Evolutionary conservation across 2,888 invertebrate genomes (phyloP).

Genomic region (Synergus japonicus): DNA sequence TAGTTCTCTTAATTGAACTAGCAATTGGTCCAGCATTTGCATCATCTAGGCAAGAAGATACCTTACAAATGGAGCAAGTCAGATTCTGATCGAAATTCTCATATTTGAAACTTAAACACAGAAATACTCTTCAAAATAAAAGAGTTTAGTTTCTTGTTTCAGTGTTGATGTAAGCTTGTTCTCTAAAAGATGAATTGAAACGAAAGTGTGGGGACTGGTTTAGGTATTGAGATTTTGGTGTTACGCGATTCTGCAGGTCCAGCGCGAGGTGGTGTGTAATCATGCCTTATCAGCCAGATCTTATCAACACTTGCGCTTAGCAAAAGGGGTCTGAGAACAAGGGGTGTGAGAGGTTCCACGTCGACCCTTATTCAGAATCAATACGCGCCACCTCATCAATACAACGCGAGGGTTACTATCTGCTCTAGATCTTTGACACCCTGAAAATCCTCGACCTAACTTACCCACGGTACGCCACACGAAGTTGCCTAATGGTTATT

Average conservation of each 20-base stretch:
- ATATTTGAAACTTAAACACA: no score
- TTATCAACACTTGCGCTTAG: constrained; percentile 71
- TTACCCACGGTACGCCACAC: constrained; percentile 51
- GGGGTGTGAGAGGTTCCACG: constrained; percentile 49
- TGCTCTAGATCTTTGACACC: constrained; percentile 76
- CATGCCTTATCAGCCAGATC: constrained; percentile 75
- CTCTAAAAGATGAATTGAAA: constrained; percentile 3
- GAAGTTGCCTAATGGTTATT: constrained; percentile 70
- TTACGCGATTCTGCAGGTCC: constrained; percentile 48
- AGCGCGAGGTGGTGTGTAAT: constrained; percentile 66
- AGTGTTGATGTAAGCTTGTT: no score
- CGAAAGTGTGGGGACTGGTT: constrained; percentile 9
- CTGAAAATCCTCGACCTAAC: constrained; percentile 65
- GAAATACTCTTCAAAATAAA: no score
- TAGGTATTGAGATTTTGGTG: constrained; percentile 4
- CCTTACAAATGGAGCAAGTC: no score
- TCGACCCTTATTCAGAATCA: constrained; percentile 63
- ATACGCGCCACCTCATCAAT: constrained; percentile 74
- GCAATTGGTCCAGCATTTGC: no score
- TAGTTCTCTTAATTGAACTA: not conserved
- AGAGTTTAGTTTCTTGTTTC: no score
- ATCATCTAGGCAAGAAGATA: no score
- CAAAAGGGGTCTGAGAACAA: constrained; percentile 69
- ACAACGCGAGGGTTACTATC: constrained; percentile 63
- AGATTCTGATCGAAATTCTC: no score